Base-by-base conservation (phyloP, 2,797 vertebrate species). In the Craterocephalus amniculus region DNA sequence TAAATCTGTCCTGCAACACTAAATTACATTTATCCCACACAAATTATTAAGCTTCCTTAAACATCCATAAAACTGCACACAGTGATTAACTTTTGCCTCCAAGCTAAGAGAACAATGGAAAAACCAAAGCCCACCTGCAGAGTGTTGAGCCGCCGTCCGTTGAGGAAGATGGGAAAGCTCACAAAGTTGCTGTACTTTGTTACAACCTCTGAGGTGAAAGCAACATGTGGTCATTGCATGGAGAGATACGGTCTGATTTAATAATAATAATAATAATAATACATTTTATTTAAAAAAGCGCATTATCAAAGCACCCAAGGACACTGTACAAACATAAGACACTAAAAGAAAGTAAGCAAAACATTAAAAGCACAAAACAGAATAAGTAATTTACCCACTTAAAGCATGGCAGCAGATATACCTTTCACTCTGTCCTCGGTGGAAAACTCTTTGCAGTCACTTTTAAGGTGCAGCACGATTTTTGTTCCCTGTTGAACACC, bases 141-240 rank as follows among this genome's bases (percentile, higher is more conserved):
- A 0, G 96, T 97, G 90, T 99, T 99, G 55, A 97, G 91, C 67
- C 96, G 89, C 40, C 93, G 95, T 76, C 97, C 97, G 0, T 99
- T 99, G 67, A 99, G 94, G 84, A 95, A 99, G 67, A 99, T 91
- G 0, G 97, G 96, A 73, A 97, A 99, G 89, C 95, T 97, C 84
- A 99, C 95, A 54, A 99, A 99, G 91, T 99, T 99, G 91, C 98
- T 99, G 90, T 99, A 99, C 85, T 99, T 99, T 7, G 94, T 97
- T 45, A 99, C 95, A 61, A 99, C 95, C 60, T 97, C 98, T 99
- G 92, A 43, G 90, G 89, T 32, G 69, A 7, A 70, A 1, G 63
- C 14, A 58, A 11, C 20, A 57, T 26, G 1, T 58, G 13, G 27
- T 66, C 0, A 59, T 51, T 22, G 2, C n/a, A 16, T 1, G 34